phyloP scores from a whole-genome alignment of 2,888 invertebrate species.

The Acanthococcus lagerstroemiae region DNA sequence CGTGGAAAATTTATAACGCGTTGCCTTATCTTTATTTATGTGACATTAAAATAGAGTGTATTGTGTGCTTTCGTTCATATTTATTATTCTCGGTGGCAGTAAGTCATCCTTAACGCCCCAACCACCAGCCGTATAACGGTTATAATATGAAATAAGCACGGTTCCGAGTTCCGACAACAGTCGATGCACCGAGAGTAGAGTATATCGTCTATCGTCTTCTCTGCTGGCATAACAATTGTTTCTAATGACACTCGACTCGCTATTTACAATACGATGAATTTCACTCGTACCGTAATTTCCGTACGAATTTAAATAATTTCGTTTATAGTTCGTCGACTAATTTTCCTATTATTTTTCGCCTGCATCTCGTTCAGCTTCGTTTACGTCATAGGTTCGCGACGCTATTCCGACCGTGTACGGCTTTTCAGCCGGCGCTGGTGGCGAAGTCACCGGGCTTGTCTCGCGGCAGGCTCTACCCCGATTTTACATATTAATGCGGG shows the following conservation, averaged over 20 bases:
- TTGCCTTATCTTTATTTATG: constrained; percentile 21
- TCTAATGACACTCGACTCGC: constrained; percentile 2
- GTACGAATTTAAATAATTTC: neutral
- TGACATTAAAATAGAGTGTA: constrained; percentile 17
- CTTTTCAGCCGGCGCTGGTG: too few species aligned
- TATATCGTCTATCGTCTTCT: neutral
- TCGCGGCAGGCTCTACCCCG: too few species aligned
- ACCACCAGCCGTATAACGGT: neutral
- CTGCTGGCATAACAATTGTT: constrained; percentile 1
- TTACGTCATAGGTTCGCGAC: too few species aligned
- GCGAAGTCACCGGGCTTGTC: too few species aligned
- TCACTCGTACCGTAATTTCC: neutral
- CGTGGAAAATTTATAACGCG: constrained; percentile 17
- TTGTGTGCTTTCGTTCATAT: constrained; percentile 7
- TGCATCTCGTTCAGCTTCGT: neutral
- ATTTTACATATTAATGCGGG: too few species aligned
- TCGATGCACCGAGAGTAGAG: neutral
- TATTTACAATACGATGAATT: neutral
- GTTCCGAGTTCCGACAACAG: neutral
- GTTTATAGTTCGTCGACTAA: neutral
- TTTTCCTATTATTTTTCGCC: neutral
- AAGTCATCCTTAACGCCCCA: constrained; percentile 12
- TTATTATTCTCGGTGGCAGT: constrained; percentile 13
- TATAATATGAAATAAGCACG: neutral
- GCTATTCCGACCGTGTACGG: too few species aligned